Evolutionary conservation across 35 echinoderm and acorn worm species (phyloP), one percentile per base, ranked within the genome.

Genomic region (Ptychodera flava): DNA sequence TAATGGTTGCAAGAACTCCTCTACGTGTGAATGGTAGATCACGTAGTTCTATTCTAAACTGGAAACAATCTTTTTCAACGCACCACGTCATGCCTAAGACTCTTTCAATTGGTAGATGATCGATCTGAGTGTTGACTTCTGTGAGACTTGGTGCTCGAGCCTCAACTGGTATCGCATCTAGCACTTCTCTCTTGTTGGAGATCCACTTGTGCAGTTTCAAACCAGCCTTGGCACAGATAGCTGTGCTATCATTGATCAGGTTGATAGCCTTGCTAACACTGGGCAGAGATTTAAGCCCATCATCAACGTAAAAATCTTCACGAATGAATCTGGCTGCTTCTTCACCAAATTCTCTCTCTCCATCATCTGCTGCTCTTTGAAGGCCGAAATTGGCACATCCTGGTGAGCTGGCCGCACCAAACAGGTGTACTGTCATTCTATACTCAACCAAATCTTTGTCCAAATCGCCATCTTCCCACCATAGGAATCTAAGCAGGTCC

Each of bases 381-480:
- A 81, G 30, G 35, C 80, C 80, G n/a, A 81, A 81, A 34, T 81
- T 81, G 28, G 80, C 1, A 28, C 31, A 81, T 15, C 80, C 80
- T 32, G 80, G 80, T 79, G 78, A 79, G 28, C 78, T 79, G 29
- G 78, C 32, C 32, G 78, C 78, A 10, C 78, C 78, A 79, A 79
- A 79, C 78, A 79, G 28, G 28, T 79, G 78, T 85, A 79, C 88
- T 28, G 0, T 85, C 88, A 90, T 90, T 28, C 81, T 16, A 85
- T 84, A 85, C 29, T 77, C 88, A 0, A 33, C 1, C 0, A 53
- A 64, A 37, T 33, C 45, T 15, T 0, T 16, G 16, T 0, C 36
- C 16, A 78, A 1, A 36, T 90, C 81, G 22, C 88, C 88, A n/a
- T 84, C 82, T 14, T 81, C 81, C 88, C 88, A 90, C 82, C 88